A percentile compares a stretch with the other conserved stretches of the same genome.
phyloP scores from a whole-genome alignment of 1,140 invertebrate species.

The Episyrphus balteatus region DNA sequence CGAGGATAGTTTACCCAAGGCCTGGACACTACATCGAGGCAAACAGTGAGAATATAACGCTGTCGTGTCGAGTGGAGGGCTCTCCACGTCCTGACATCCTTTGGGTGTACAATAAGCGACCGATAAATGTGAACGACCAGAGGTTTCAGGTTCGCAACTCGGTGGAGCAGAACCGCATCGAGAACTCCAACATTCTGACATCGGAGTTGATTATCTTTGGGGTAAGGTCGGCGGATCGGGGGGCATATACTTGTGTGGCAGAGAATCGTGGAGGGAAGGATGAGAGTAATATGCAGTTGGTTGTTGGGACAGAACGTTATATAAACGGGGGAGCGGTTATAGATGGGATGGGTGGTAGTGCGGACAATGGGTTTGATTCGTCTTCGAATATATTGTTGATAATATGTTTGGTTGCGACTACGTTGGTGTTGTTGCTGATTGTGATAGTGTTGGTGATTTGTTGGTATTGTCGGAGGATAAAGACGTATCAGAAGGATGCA shows the following conservation, averaged over 20 bases:
- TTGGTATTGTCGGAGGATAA: slow-evolving; percentile 48
- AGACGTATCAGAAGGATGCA: slow-evolving; percentile 42
- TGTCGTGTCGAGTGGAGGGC: slow-evolving; percentile 66
- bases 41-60: slow-evolving; percentile 54
- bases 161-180: slow-evolving; percentile 9
- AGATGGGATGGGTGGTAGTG: slow-evolving; percentile 19
- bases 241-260: slow-evolving; percentile 79
- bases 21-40: slow-evolving; percentile 43
- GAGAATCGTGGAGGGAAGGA: slow-evolving; percentile 74
- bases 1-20: slow-evolving; percentile 51
- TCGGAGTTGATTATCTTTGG: slow-evolving; percentile 60
- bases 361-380: slow-evolving; percentile 13
- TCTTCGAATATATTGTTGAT: slow-evolving; percentile 40
- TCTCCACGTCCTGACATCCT: slow-evolving; percentile 62
- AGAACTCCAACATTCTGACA: slow-evolving; percentile 8
- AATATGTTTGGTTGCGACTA: slow-evolving; percentile 42
- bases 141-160: slow-evolving; percentile 36
- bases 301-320: slow-evolving; percentile 45
- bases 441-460: slow-evolving; percentile 53
- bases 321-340: slow-evolving; percentile 36
- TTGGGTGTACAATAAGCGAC: slow-evolving; percentile 57
- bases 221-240: slow-evolving; percentile 61
- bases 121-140: slow-evolving; percentile 40
- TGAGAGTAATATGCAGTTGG: slow-evolving; percentile 49
- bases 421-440: slow-evolving; percentile 46